Conservation (phyloP, 2,888 invertebrate species). For the Gastrophysa polygoni region DNA sequence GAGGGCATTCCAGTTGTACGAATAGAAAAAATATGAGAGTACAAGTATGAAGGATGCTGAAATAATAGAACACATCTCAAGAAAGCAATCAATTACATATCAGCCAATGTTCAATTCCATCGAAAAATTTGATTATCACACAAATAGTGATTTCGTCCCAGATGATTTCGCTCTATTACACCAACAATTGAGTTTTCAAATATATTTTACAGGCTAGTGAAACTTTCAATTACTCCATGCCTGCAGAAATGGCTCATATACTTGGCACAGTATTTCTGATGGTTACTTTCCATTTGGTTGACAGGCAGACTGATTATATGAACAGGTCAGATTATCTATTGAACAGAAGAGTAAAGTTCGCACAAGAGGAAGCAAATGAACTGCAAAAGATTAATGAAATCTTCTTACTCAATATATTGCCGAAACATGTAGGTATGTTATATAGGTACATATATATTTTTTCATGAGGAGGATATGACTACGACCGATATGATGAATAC, state of each 20-base stretch:
- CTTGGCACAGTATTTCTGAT: conserved; percentile 76
- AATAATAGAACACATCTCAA: no score
- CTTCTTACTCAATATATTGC: conserved; percentile 89
- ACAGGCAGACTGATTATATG: conserved; percentile 88
- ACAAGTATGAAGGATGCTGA: no score
- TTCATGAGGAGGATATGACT: no score
- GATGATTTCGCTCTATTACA: no score
- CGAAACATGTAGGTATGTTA: conserved; percentile 83
- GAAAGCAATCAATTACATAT: no score
- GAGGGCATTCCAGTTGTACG: no score
- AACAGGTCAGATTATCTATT: conserved; percentile 82
- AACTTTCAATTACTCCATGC: conserved; percentile 73
- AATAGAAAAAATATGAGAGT: no score
- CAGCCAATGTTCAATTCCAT: no score
- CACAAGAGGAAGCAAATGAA: conserved; percentile 85
- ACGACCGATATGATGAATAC: no score
- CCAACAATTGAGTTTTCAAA: not conserved
- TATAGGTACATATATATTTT: no score
- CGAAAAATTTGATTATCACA: no score
- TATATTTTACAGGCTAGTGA: conserved; percentile 60
- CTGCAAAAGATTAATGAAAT: conserved; percentile 87
- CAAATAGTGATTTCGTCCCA: no score
- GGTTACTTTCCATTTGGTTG: conserved; percentile 80
- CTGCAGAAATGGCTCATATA: conserved; percentile 74
- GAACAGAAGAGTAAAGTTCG: conserved; percentile 77